Evolutionary conservation across 2,888 invertebrate genomes (phyloP), one percentile per base, ranked within the genome.

Genomic region (Torymus aiolomorphi): DNA sequence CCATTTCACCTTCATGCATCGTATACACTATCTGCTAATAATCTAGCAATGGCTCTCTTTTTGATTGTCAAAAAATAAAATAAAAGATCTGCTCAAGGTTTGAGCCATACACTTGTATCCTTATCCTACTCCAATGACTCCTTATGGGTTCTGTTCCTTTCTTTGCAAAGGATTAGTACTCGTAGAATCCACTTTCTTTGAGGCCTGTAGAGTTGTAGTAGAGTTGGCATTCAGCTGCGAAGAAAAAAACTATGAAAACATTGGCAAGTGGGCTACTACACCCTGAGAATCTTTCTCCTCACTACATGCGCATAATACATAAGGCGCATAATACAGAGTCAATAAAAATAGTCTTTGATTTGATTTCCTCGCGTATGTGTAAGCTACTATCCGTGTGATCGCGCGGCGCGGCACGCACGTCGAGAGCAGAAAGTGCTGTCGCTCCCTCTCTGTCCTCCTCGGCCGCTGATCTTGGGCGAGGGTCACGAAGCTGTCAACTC

Each of bases 1-100:
- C 87, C 89, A 89, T 89, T 88, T 87, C 87, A 84, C 84, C 86
- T 86, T 88, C 87, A 86, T 88, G 88, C 87, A 88, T 88, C 84
- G 49, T 75, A 24, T 16, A 20, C 1, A 57, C 31, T 31, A 31
- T 24, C 2, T 51, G 31, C 31, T 16, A 51, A 16, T 51, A 12
- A 49, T 54, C 49, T 66, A 14, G 16, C 31, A 31, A 31, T 31
- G 2, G 2, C 31, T 31, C 31, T 31, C 5, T 31, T 31, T 31
- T 31, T 31, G 3, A 31, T 31, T 31, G 2, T 31, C 31, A 31
- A 31, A 2, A 2, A 31, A 31, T 31, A 8, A 31, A 31, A 31
- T 31, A 31, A 24, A 24, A 24, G 2, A 24, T 24, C 24, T 24
- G 24, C 13, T 20, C 14, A 24, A 49, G 18, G 16, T 16, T 16